Conservation (phyloP, 2,797 vertebrate species). For the Fundulus diaphanus region DNA sequence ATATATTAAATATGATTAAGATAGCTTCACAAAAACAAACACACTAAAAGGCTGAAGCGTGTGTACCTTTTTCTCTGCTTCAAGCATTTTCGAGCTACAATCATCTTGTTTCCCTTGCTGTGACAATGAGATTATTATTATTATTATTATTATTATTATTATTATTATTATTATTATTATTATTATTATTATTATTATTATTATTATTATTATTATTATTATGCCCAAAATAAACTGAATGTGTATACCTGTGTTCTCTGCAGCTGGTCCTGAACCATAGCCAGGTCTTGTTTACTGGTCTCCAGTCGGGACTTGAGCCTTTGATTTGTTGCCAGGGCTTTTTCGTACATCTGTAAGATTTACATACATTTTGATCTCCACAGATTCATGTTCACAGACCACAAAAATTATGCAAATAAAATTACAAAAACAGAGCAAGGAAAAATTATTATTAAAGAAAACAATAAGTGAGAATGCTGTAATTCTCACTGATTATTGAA, state of each 20-base stretch:
- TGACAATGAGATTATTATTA: conserved; percentile 21
- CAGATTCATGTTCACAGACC: not conserved
- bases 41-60: not conserved
- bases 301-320: conserved; percentile 90
- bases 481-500: no score
- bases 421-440: not conserved
- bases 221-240: not conserved
- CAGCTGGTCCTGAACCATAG: conserved; percentile 86
- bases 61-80: conserved; percentile 88
- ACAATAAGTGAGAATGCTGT: no score
- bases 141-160: conserved; percentile 4
- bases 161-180: conserved; percentile 10
- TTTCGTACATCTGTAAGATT: conserved; percentile 87
- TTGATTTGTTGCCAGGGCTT: conserved; percentile 89
- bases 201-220: not conserved
- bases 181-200: not conserved
- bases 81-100: conserved; percentile 84
- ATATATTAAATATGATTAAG: conserved; percentile 11
- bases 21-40: not conserved
- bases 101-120: conserved; percentile 48
- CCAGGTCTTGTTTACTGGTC: conserved; percentile 88
- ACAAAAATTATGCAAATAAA: not conserved
- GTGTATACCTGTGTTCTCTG: conserved; percentile 86
- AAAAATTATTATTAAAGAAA: no score
- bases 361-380: conserved; percentile 15